Base-by-base conservation (phyloP, 2,797 vertebrate species). In the Lateolabrax maculatus region DNA sequence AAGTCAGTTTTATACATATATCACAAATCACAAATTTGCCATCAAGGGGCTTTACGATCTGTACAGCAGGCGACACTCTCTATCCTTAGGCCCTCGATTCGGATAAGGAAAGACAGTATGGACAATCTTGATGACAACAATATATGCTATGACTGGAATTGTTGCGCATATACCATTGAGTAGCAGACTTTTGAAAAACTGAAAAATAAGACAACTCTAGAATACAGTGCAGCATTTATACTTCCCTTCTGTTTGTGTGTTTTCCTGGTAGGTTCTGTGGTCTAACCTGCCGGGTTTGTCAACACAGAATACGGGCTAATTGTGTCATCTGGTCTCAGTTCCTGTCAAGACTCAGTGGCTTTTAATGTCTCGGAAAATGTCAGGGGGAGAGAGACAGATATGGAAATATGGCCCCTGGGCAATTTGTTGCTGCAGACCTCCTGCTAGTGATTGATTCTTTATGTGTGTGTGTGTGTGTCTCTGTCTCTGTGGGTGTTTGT, bases 291-390 rank as follows among this genome's bases (percentile, higher is more conserved):
- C 62, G 31, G 51, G 49, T 48, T 55, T 68, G 16, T 79, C 71
- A 62, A 16, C 27, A 46, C 51, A 57, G 51, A 75, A 46, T 23
- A 19, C 39, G 21, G 21, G 37, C 27, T 44, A 37, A 52, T 61
- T 61, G 23, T 69, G 34, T 62, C 66, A 48, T 71, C 57, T 76
- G 36, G 8, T 56, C 37, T 39, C 27, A 2, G 29, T 41, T 64
- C 43, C 44, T 64, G 56, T 49, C 37, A 19, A 36, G 62, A 56
- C 68, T 68, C 56, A 8, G 49, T 48, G 66, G 61, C 12, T 65
- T 76, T 84, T 75, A 79, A 65, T 10, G 70, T 56, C 37, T 71
- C 0, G 9, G 70, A 58, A 62, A 79, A 77, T 79, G 74, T 77
- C 72, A 78, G 51, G 13, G 49, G 76, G 41, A 1, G 44, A 23